Evolutionary conservation across 2,113 vertebrate genomes (phyloP).

Genomic region (Cisticola juncidis): DNA sequence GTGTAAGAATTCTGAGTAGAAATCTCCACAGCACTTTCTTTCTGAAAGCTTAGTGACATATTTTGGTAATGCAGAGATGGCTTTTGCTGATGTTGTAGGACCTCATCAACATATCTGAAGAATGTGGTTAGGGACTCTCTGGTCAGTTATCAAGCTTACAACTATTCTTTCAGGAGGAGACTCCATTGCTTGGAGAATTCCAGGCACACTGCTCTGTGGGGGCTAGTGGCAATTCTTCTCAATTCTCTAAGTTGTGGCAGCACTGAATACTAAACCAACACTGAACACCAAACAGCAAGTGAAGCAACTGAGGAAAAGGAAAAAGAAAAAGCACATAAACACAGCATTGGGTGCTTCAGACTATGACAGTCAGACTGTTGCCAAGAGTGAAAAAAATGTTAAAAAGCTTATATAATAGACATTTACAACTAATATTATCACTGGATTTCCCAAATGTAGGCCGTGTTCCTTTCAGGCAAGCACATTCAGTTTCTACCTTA

Average conservation of each 20-base stretch:
- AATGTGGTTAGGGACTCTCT: not conserved
- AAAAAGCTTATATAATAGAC: constrained; percentile 13
- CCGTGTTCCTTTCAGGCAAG: constrained; percentile 11
- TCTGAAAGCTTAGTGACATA: not conserved
- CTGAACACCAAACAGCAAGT: not conserved
- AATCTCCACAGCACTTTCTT: not conserved
- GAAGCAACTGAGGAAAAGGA: not conserved
- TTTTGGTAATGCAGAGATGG: not conserved
- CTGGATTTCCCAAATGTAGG: not conserved
- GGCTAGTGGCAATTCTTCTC: not conserved
- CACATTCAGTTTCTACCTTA: not conserved
- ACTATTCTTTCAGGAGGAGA: not conserved
- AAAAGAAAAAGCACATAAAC: not conserved
- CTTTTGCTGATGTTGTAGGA: not conserved
- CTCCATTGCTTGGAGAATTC: not conserved
- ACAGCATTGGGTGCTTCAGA: not conserved
- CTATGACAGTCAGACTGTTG: not conserved
- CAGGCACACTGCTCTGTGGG: not conserved
- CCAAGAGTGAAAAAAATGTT: not conserved
- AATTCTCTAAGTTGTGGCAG: not conserved
- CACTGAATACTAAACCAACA: not conserved
- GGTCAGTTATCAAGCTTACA: not conserved
- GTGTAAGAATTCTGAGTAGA: not conserved
- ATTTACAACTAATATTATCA: constrained; percentile 19
- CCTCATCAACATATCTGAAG: not conserved